Conservation (phyloP, 2,888 invertebrate species). For the Eilema griseolum region DNA sequence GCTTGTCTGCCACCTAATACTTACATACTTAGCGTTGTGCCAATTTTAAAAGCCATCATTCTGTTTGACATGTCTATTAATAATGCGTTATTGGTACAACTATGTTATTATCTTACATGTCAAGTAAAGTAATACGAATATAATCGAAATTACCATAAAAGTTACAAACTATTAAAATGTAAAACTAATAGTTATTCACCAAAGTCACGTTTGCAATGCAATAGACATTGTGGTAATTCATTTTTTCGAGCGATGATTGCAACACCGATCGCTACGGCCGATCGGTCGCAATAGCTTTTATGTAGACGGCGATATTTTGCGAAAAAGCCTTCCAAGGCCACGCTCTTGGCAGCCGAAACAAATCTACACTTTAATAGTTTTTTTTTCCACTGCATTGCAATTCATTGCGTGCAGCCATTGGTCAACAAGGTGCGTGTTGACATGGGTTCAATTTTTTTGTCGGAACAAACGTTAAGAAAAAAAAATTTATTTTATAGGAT, state of each 20-base stretch:
- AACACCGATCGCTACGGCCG: conserved; percentile 65
- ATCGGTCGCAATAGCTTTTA: conserved; percentile 70
- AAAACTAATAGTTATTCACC: conserved; percentile 38
- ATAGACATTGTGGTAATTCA: conserved; percentile 62
- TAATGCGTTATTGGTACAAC: too few species aligned
- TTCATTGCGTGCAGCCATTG: conserved; percentile 70
- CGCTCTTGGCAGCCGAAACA: conserved; percentile 76
- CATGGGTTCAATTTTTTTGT: conserved; percentile 44
- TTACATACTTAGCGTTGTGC: too few species aligned
- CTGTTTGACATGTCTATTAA: too few species aligned
- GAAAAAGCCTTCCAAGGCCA: conserved; percentile 77
- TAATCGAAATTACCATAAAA: conserved; percentile 30
- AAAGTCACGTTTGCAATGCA: conserved; percentile 70
- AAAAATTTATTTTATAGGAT: not conserved
- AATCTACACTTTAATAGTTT: conserved; percentile 78
- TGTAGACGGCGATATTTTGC: conserved; percentile 64
- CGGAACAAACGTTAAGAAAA: conserved; percentile 25
- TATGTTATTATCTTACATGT: not conserved
- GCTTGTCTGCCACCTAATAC: too few species aligned
- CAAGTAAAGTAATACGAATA: not conserved
- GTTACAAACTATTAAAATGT: conserved; percentile 33
- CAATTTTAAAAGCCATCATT: too few species aligned
- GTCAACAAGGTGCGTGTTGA: conserved; percentile 70
- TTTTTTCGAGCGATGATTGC: conserved; percentile 57
- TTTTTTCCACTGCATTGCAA: conserved; percentile 66